Evolutionary conservation across 2,113 vertebrate genomes (phyloP), one percentile per base, ranked within the genome.

Genomic region (Proterorhinus semilunaris): DNA sequence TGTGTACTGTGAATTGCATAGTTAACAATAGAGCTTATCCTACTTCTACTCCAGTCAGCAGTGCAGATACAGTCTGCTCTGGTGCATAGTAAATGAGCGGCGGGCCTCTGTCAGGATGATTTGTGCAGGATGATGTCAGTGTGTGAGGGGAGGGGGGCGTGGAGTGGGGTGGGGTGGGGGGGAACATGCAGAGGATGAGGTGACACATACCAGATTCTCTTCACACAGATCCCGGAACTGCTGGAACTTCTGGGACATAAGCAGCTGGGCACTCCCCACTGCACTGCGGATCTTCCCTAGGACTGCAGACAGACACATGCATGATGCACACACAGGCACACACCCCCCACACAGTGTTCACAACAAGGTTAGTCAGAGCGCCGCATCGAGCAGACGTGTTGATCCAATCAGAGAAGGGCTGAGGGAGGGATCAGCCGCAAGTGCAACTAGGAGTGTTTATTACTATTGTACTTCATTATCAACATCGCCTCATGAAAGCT

Each of bases 191-290:
- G 84, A 74, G 85, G 89, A 87, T 89, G 86, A 84, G 71, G 89
- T 80, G 73, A 86, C 78, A 91, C 96, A 94, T 92, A 99, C 97
- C 97, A 98, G 94, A 92, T 96, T 98, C 92, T 98, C 96, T 92
- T 98, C 95, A 91, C 97, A 99, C 83, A 99, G 96, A 80, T 95
- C 92, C 86, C 95, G 96, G 88, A 99, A 99, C 92, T 98, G 97
- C 88, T 98, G 96, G 86, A 98, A 95, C 91, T 98, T 98, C 93
- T 99, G 97, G 85, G 95, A 95, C 94, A 98, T 95, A 82, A 99
- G 94, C 88, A 98, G 95, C 87, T 98, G 96, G 72, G 97, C 96
- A 10, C 95, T 97, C 83, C 96, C 97, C 87, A 98, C 96, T 0
- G 98, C 97, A 80, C 95, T 97, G 91, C 94, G 95, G 91, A 99